A percentile compares a stretch with the other conserved stretches of the same genome.
Evolutionary conservation across 2,113 vertebrate species (phyloP).

Genomic region (Macquaria ambigua): DNA sequence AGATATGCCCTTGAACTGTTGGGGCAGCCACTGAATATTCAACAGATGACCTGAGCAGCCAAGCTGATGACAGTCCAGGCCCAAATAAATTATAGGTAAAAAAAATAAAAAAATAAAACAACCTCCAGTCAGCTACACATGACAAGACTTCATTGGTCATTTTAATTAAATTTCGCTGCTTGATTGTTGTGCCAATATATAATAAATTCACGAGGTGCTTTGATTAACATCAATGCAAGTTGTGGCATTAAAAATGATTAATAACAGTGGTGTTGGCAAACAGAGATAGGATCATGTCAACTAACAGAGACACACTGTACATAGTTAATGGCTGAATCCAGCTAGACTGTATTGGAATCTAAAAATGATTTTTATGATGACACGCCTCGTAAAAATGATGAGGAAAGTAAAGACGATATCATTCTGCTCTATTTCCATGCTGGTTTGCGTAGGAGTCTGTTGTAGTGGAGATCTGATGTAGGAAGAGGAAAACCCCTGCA

Average conservation of each 20-base stretch:
- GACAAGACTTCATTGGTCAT: constrained; percentile 4
- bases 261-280: background rate
- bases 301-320: background rate
- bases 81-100: constrained; percentile 1
- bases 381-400: constrained; percentile 21
- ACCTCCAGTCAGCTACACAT: background rate
- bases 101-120: background rate
- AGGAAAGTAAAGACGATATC: constrained; percentile 5
- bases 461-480: constrained; percentile 23
- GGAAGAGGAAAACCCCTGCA: constrained; percentile 72
- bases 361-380: constrained; percentile 15
- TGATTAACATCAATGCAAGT: background rate
- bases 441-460: constrained; percentile 10
- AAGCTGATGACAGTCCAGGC: constrained; percentile 17
- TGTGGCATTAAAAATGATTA: constrained; percentile 9
- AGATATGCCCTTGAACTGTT: constrained; percentile 65
- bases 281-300: background rate
- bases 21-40: constrained; percentile 65
- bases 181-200: constrained; percentile 7
- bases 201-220: background rate
- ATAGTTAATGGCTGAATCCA: background rate
- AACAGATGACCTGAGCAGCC: constrained; percentile 34
- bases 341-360: background rate
- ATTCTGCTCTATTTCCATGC: constrained; percentile 13
- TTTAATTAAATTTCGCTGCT: background rate